Conservation (phyloP, 1,140 invertebrate genomes). For the Drosophila lacteicornis region DNA sequence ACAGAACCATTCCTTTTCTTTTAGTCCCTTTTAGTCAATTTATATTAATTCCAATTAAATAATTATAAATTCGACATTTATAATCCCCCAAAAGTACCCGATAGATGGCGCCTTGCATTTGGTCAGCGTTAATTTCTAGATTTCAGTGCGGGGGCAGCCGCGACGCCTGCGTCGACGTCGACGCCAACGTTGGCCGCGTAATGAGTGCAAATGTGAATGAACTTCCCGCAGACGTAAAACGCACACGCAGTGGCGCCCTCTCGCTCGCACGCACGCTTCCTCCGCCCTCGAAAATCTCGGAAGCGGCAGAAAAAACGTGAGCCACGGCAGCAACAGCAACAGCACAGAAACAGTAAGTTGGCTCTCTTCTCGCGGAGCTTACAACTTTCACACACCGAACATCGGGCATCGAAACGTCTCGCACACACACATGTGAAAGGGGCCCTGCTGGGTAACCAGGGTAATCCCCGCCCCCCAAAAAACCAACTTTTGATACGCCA, state of each 20-base stretch:
- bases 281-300: constrained; percentile 56
- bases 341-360: constrained; percentile 39
- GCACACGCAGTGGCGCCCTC: constrained; percentile 65
- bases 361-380: constrained; percentile 50
- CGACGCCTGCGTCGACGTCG: constrained; percentile 16
- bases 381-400: constrained; percentile 72
- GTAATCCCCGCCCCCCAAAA: constrained; percentile 15
- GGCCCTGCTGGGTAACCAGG: constrained; percentile 36
- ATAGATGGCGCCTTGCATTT: constrained; percentile 9
- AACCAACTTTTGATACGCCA: constrained; percentile 32
- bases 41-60: neutral
- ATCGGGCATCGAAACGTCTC: no score
- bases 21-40: fast-evolving
- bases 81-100: neutral
- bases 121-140: constrained; percentile 51
- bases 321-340: constrained; percentile 10
- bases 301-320: constrained; percentile 17
- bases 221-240: constrained; percentile 75
- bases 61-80: neutral
- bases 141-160: constrained; percentile 38
- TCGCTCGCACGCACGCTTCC: constrained; percentile 29
- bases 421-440: constrained; percentile 60
- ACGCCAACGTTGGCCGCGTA: constrained; percentile 66
- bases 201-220: constrained; percentile 83
- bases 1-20: neutral